Evolutionary conservation across 2,113 vertebrate species (phyloP).

Genomic region (Pelecanoides urinatrix): DNA sequence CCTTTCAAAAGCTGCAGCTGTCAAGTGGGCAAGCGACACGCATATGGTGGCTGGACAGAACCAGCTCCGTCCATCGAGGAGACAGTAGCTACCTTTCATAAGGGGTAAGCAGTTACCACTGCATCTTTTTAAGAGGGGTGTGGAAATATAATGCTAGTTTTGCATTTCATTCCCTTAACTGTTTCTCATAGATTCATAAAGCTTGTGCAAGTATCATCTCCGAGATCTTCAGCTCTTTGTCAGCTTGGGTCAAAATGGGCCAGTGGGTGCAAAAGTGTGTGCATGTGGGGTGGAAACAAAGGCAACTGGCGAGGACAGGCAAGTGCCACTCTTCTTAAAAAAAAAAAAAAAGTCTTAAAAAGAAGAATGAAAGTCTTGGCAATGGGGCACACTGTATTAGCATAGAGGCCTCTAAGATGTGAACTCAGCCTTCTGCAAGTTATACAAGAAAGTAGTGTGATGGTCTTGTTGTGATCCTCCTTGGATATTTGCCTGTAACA

Average conservation of each 20-base stretch:
- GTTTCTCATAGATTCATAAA: not conserved
- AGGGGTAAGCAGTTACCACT: not conserved
- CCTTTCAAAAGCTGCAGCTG: not conserved
- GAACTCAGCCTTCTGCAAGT: not conserved
- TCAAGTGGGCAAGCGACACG: rapidly evolving
- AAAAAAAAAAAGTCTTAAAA: not conserved
- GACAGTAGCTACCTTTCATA: not conserved
- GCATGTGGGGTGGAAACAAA: not conserved
- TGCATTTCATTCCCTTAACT: not conserved
- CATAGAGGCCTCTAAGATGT: not conserved
- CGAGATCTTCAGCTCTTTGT: not conserved
- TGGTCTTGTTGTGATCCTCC: not conserved
- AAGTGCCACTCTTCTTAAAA: not conserved
- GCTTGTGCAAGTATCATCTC: not conserved
- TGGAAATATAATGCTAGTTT: not conserved
- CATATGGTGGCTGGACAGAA: rapidly evolving
- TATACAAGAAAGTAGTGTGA: not conserved
- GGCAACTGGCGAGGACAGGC: not conserved
- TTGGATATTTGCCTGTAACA: not conserved
- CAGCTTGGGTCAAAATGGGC: not conserved
- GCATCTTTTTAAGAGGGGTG: not conserved
- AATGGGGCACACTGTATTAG: rapidly evolving
- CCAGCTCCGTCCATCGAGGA: not conserved
- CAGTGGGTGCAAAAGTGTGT: not conserved
- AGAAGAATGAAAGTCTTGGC: not conserved